These are phyloP conservation scores for Actinemys pallida DNA, from an alignment of 2,113 vertebrate genomes.

Conservation along the genomic window DNA sequence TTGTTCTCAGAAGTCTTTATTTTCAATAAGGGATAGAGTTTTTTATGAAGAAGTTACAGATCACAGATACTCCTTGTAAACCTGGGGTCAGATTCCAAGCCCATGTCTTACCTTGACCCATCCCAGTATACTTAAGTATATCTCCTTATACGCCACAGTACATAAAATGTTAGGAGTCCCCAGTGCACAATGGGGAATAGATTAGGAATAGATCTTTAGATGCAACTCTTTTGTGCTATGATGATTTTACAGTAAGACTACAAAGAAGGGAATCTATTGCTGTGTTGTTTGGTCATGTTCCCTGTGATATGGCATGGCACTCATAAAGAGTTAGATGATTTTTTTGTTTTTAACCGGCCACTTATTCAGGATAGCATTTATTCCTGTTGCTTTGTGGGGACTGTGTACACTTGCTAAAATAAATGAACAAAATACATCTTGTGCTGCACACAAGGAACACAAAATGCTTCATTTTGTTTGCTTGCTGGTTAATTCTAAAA, in stretches of 20 bases:
- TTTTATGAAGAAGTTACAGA: not conserved
- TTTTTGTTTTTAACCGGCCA: not conserved
- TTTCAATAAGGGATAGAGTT: not conserved
- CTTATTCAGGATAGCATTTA: not conserved
- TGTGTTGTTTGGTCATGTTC: not conserved
- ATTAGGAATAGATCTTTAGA: not conserved
- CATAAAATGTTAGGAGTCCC: not conserved
- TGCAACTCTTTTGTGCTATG: not conserved
- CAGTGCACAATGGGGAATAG: not conserved
- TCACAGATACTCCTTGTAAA: not conserved
- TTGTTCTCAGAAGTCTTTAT: not conserved
- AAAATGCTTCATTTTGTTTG: not conserved
- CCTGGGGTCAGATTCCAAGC: not conserved
- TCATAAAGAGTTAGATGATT: not conserved
- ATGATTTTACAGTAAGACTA: not conserved
- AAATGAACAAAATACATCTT: not conserved
- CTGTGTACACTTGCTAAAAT: not conserved
- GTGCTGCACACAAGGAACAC: not conserved
- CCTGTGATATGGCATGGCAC: not conserved
- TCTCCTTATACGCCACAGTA: not conserved
- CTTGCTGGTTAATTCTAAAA: not conserved
- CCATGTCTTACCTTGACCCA: not conserved
- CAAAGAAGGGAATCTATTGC: not conserved
- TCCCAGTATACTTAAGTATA: not conserved
- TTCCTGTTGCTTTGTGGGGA: not conserved